Evolutionary conservation across 2,113 vertebrate species (phyloP).

Genomic region (Hypanus sabinus): DNA sequence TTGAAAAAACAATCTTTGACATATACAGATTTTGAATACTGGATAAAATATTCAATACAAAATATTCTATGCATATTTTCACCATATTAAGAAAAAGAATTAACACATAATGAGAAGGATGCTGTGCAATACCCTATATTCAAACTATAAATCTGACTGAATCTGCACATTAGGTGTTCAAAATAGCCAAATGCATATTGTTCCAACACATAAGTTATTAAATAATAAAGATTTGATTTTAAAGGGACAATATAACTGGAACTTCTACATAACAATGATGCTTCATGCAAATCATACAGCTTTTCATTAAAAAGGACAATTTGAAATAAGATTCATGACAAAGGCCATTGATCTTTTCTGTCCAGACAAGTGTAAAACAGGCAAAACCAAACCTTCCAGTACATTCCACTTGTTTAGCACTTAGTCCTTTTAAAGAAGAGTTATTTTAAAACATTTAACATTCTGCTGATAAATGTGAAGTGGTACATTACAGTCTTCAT

Average conservation of each 20-base stretch:
- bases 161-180: slow-evolving; percentile 60
- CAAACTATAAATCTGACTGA: slow-evolving; percentile 55
- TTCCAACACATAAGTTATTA: slow-evolving; percentile 84
- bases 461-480: slow-evolving; percentile 66
- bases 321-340: slow-evolving; percentile 54
- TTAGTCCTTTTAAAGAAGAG: slow-evolving; percentile 66
- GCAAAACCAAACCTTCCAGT: slow-evolving; percentile 72
- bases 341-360: slow-evolving; percentile 76
- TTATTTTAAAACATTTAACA: slow-evolving; percentile 71
- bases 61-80: slow-evolving; percentile 66
- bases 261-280: slow-evolving; percentile 72
- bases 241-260: slow-evolving; percentile 76
- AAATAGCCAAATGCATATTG: slow-evolving; percentile 56
- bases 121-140: slow-evolving; percentile 63
- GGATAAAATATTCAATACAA: slow-evolving; percentile 77
- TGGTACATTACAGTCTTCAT: slow-evolving; percentile 71
- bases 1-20: background rate
- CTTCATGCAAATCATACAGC: slow-evolving; percentile 74
- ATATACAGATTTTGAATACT: slow-evolving; percentile 48
- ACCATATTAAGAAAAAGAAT: slow-evolving; percentile 66
- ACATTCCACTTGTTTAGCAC: slow-evolving; percentile 71
- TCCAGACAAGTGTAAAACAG: slow-evolving; percentile 63
- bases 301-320: slow-evolving; percentile 57
- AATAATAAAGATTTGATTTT: slow-evolving; percentile 73
- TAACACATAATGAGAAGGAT: slow-evolving; percentile 63